Base-by-base conservation (phyloP, 2,113 vertebrate species). In the Sinocyclocheilus maitianheensis region DNA sequence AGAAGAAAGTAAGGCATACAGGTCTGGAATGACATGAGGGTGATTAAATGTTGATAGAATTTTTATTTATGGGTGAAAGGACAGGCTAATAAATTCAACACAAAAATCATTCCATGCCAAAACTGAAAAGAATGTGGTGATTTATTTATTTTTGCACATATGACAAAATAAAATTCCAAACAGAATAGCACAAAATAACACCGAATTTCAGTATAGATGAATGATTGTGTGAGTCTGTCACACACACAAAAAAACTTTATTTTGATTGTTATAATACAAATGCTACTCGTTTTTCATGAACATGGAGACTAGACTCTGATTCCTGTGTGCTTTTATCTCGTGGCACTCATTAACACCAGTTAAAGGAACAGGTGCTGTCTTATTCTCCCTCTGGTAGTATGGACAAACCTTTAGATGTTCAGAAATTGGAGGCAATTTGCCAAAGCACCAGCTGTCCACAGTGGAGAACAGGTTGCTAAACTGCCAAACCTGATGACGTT, bases 391-490 rank as follows among this genome's bases (percentile, higher is more conserved):
- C 77, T 95, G 58, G 53, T 97, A 97, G 94, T 95, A 96, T 8
- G 96, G 95, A 88, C 98, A 99, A 76, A 88, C 76, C 90, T 96
- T 97, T 72, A 99, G 94, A 87, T 99, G 98, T 85, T 98, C 96
- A 0, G 97, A 96, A 92, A 99, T 96, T 89, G 96, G 91, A 0
- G 88, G 82, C 0, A 92, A 3, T 0, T 96, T 88, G 0, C 88
- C 92, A 91, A 94, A 95, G 88, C 94, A 91, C 97, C 98, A 98
- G 4, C 81, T 89, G 88, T 96, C 94, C 86, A 99, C 96, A 26
- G 93, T 91, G 86, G 96, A 97, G 94, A 99, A 99, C 40, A 97
- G 90, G 84, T 94, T 96, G 93, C 98, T 98, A 92, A 97, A 99
- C 85, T 96, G 95, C 98, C 97, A 99, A 43, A 97, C 94, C 95